Conservation (phyloP, 1,140 invertebrate genomes). For the Platorchestia sp. region DNA sequence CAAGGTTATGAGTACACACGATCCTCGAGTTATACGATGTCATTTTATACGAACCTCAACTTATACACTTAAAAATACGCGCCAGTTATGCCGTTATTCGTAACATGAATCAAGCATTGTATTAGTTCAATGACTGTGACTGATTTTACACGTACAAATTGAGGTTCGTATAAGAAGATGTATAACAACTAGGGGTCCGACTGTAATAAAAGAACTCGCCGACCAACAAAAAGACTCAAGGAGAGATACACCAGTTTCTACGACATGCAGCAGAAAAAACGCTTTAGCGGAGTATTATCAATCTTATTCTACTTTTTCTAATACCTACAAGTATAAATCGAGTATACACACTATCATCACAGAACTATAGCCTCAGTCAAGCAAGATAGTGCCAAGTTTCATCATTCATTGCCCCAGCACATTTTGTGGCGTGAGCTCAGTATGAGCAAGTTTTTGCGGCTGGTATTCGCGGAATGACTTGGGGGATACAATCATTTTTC, state of each 20-base stretch:
- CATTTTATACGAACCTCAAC: no score
- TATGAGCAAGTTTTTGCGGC: not conserved
- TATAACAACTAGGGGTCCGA: no score
- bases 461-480: no score
- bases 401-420: not conserved
- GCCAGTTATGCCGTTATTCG: no score
- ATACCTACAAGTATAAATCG: not conserved
- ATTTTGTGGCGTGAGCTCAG: not conserved
- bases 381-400: not conserved
- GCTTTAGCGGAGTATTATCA: not conserved
- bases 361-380: not conserved
- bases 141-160: no score
- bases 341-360: slow-evolving; percentile 8
- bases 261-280: not conserved
- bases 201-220: not conserved
- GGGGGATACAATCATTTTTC: no score
- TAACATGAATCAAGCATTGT: not conserved
- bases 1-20: no score
- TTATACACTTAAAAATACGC: no score
- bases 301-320: not conserved
- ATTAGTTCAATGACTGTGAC: no score
- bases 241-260: not conserved
- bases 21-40: no score
- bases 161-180: no score
- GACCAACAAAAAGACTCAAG: not conserved